These are phyloP conservation scores for Anthophora plumipes DNA, from an alignment of 2,888 invertebrate genomes.

Conservation along the genomic window DNA sequence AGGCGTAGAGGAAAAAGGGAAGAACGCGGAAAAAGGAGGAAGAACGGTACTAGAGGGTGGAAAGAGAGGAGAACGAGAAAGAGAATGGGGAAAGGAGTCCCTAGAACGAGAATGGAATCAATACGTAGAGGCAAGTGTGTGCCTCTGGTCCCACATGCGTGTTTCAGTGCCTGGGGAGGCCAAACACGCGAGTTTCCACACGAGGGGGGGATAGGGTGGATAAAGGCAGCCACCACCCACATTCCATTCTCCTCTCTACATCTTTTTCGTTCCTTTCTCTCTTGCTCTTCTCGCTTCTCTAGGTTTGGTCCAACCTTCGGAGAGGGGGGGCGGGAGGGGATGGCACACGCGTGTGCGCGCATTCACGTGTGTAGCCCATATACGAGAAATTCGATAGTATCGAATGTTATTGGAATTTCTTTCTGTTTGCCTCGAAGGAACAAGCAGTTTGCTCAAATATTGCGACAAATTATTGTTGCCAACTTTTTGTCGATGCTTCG, in stretches of 20 bases:
- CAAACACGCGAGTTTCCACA: slow-evolving; percentile 74
- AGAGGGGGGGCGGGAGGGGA: too few species aligned
- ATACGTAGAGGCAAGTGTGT: slow-evolving; percentile 82
- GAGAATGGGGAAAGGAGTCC: slow-evolving; percentile 74
- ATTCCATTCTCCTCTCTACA: slow-evolving; percentile 43
- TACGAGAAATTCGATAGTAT: slow-evolving; percentile 59
- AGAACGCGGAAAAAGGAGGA: slow-evolving; percentile 29
- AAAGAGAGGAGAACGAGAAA: slow-evolving; percentile 50
- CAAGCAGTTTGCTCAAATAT: slow-evolving; percentile 46
- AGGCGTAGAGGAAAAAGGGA: slow-evolving; percentile 32
- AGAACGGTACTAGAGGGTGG: slow-evolving; percentile 45
- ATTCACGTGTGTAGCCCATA: slow-evolving; percentile 49
- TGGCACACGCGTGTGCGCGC: slow-evolving; percentile 58
- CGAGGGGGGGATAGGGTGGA: slow-evolving; percentile 63
- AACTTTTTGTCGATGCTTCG: neutral
- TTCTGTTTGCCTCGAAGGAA: slow-evolving; percentile 41
- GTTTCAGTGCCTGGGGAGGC: slow-evolving; percentile 76
- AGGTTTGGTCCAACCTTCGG: slow-evolving; percentile 57
- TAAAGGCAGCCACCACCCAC: slow-evolving; percentile 64
- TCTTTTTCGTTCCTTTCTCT: neutral
- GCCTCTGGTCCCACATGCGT: slow-evolving; percentile 79
- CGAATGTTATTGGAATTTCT: slow-evolving; percentile 63
- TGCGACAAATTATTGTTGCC: slow-evolving; percentile 33
- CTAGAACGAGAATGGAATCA: slow-evolving; percentile 81
- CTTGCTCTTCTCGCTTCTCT: too few species aligned